Base-by-base conservation (phyloP, 2,113 vertebrate genomes). In the Sebastes fasciatus region DNA sequence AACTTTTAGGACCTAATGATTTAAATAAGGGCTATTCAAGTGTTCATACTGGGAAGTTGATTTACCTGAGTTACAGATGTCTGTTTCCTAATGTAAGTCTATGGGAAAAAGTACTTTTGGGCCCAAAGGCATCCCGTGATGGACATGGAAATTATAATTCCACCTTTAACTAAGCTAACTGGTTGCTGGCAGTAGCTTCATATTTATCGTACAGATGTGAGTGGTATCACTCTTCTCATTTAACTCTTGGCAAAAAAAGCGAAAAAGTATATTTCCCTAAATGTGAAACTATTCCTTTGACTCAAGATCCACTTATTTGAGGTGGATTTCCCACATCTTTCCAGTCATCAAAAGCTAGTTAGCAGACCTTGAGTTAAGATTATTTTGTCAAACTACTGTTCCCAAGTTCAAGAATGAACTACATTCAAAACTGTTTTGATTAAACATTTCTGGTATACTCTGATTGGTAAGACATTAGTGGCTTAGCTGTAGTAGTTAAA, bases 241-340 rank as follows among this genome's bases (percentile, higher is more conserved):
- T 11, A 43, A 71, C 14, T 51, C 48, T 51, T 6, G 52, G 26
- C 49, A 40, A 70, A 6, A 26, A 43, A 55, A 70, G 23, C 2
- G 3, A 5, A 26, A 4, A 60, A 17, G 5, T 2, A 0, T 5
- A 1, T 21, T 58, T n/a, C 58, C 2, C 16, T 62, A 49, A 49
- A 49, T 73, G 55, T 73, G 16, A 48, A 61, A 73, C 5, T 34
- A 49, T 40, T 19, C 21, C 42, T 74, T 61, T 46, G 17, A 60
- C 12, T 11, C 6, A 46, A 74, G 4, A 49, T 34, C 8, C 43
- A 34, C 16, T 12, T 74, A 48, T 61, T 51, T 34, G 34, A 34
- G 34, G 34, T 34, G 34, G 4, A 34, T 34, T 62, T 51, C n/a
- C 21, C 0, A 4, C 16, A 26, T 11, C 65, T 67, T 49, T 43